Conservation (phyloP, 2,113 vertebrate species). For the Passer domesticus region DNA sequence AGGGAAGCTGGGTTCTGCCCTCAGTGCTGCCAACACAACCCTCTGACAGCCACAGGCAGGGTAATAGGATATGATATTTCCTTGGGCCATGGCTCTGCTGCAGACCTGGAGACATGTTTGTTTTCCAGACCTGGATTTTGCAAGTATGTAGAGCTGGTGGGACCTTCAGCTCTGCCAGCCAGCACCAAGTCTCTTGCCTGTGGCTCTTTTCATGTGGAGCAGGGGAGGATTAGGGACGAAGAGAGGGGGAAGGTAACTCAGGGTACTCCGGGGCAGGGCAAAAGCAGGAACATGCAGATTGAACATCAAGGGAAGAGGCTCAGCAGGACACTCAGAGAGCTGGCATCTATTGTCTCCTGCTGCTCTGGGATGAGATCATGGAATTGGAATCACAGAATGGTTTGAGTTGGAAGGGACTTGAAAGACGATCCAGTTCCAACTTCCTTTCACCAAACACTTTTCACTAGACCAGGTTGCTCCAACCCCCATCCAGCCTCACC, state of each 20-base stretch:
- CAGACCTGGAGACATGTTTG: not conserved
- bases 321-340: not conserved
- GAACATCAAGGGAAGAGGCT: not conserved
- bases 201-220: not conserved
- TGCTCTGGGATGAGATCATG: not conserved
- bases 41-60: fast-evolving
- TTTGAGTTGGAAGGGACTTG: not conserved
- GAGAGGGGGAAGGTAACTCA: not conserved
- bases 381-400: not conserved
- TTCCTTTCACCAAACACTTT: not conserved
- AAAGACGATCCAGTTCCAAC: not conserved
- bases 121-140: not conserved
- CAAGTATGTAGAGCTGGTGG: not conserved
- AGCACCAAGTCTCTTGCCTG: not conserved
- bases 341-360: not conserved
- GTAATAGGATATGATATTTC: not conserved
- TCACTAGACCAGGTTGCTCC: not conserved
- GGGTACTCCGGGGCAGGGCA: not conserved
- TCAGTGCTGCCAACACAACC: fast-evolving
- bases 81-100: not conserved
- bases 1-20: not conserved
- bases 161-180: not conserved
- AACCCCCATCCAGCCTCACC: not conserved
- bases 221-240: not conserved
- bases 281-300: not conserved